phyloP scores from a whole-genome alignment of 2,888 invertebrate species.

The Lasioglossum oenotherae region DNA sequence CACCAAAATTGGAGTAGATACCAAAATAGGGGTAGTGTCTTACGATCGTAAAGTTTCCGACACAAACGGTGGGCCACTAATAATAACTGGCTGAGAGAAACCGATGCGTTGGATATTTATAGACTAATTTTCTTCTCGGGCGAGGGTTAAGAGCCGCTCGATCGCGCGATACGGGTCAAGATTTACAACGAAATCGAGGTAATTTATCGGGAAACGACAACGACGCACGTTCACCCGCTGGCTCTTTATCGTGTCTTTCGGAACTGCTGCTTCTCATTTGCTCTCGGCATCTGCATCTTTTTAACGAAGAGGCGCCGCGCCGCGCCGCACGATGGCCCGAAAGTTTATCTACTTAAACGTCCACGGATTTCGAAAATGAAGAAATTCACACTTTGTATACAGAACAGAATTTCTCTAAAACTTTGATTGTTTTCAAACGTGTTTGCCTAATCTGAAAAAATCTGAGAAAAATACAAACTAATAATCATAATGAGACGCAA shows the following conservation, averaged over 20 bases:
- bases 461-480: no score
- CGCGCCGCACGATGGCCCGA: neutral
- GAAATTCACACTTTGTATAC: no score
- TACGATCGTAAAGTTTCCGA: neutral
- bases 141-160: slow-evolving; percentile 13
- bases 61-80: slow-evolving; percentile 16
- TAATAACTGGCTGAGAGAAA: neutral
- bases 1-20: neutral
- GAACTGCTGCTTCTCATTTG: slow-evolving; percentile 16
- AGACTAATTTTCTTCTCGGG: slow-evolving; percentile 26
- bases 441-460: no score
- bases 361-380: no score
- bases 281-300: slow-evolving; percentile 46
- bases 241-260: slow-evolving; percentile 4
- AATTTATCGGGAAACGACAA: slow-evolving; percentile 47
- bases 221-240: neutral
- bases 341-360: no score
- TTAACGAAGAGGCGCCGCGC: slow-evolving; percentile 55
- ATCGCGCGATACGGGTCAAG: neutral
- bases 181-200: slow-evolving; percentile 44
- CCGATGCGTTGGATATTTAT: slow-evolving; percentile 27
- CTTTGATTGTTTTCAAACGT: no score
- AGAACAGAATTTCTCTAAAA: no score
- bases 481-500: no score
- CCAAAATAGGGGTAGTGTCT: neutral